Base-by-base conservation (phyloP, 2,113 vertebrate genomes). In the Zosterops hypoxanthus region DNA sequence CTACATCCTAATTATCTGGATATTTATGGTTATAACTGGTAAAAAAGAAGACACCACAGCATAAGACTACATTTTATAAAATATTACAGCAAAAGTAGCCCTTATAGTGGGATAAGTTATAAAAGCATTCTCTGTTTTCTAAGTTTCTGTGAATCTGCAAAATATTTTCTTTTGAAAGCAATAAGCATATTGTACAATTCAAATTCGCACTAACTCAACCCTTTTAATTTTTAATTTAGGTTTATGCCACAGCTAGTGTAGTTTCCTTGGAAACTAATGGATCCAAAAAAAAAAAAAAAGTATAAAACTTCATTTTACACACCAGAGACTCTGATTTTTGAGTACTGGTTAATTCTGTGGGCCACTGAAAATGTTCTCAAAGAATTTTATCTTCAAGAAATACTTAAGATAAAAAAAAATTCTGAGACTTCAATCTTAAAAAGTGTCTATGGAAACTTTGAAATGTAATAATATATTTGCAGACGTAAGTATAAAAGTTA, bases 181-280 rank as follows among this genome's bases (percentile, higher is more conserved):
- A n/a, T n/a, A n/a, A n/a, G n/a, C n/a, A n/a, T n/a, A n/a, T n/a
- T n/a, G n/a, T n/a, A n/a, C n/a, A n/a, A n/a, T n/a, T n/a, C n/a
- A n/a, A n/a, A n/a, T n/a, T n/a, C n/a, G n/a, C n/a, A n/a, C n/a
- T n/a, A n/a, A n/a, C n/a, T n/a, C n/a, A n/a, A n/a, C n/a, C 34
- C 65, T 60, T 78, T 69, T 31, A 16, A 59, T 86, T 88, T 81
- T 87, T 56, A 60, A 61, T 82, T 88, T 69, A 71, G 22, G 26
- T 60, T 39, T 55, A 79, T 44, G 4, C 8, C 59, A n/a, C 24
- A 93, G 21, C 18, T 76, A 56, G 7, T 47, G 18, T 46, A 24
- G 61, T 87, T 94, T 90, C 82, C 52, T 90, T 90, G 71, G 86
- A 92, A 94, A 95, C 46, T 47, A 88, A 76, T 81, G 39, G 26